Percentiles rank a stretch among this genome's conserved stretches.
Evolutionary conservation across 2,113 vertebrate genomes (phyloP).

Genomic region (Terrapene triunguis): DNA sequence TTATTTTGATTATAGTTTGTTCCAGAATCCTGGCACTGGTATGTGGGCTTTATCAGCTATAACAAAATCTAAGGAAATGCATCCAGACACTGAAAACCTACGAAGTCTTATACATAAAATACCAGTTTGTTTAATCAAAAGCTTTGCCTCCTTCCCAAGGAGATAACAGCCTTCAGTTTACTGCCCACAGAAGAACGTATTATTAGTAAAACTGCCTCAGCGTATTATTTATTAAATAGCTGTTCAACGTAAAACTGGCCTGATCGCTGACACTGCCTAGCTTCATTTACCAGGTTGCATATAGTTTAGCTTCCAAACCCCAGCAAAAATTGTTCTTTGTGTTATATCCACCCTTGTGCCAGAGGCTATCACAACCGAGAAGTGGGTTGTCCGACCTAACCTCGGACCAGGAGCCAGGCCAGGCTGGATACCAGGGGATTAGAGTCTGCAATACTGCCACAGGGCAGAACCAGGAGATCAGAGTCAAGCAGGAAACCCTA

Average conservation of each 20-base stretch:
- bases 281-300: not conserved
- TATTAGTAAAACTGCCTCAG: constrained; percentile 22
- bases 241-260: not conserved
- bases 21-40: not conserved
- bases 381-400: no score
- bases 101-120: constrained; percentile 62
- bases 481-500: no score
- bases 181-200: constrained; percentile 6
- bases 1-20: not conserved
- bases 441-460: no score
- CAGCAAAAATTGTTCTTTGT: constrained; percentile 19
- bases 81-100: not conserved
- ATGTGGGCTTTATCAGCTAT: constrained; percentile 40
- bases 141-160: constrained; percentile 24
- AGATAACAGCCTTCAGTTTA: constrained; percentile 42
- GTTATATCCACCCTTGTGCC: constrained; percentile 13
- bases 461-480: no score
- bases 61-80: constrained; percentile 43
- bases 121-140: constrained; percentile 44
- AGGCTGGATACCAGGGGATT: no score
- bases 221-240: not conserved
- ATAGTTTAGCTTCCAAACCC: constrained; percentile 6
- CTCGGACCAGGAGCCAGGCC: no score
- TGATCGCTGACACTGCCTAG: not conserved
- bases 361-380: not conserved